Conservation (phyloP, 2,888 invertebrate genomes). For the Clusia tigrina region DNA sequence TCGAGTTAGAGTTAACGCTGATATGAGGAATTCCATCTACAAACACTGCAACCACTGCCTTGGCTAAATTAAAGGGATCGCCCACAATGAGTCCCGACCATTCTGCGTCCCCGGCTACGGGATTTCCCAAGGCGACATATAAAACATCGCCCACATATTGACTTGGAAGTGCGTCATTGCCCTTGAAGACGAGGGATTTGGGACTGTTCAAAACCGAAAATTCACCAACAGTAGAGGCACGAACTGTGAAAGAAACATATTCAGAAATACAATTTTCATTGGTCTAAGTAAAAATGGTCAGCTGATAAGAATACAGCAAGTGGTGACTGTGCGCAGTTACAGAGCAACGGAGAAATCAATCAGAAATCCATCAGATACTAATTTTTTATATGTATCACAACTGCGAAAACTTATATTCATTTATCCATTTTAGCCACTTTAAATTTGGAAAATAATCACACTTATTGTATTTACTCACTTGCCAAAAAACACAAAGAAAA, state of each 20-base stretch:
- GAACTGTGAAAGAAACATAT: constrained; percentile 40
- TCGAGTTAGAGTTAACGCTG: constrained; percentile 45
- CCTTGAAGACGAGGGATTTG: constrained; percentile 73
- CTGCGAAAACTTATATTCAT: no score
- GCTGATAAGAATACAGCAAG: constrained; percentile 32
- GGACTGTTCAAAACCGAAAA: constrained; percentile 76
- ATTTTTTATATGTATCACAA: no score
- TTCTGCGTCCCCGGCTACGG: constrained; percentile 74
- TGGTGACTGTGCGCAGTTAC: no score
- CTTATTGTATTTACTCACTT: constrained; percentile 59
- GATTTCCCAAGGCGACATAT: constrained; percentile 76
- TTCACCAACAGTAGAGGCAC: constrained; percentile 67
- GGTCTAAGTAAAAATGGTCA: constrained; percentile 1
- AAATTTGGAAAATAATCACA: no score
- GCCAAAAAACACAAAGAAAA: constrained; percentile 56
- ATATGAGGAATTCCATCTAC: constrained; percentile 73
- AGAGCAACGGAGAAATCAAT: constrained; percentile 26
- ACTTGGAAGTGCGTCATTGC: constrained; percentile 68
- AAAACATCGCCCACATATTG: constrained; percentile 76
- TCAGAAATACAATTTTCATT: not conserved
- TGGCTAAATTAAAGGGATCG: constrained; percentile 78
- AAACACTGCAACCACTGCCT: constrained; percentile 74
- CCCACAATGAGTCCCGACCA: constrained; percentile 76
- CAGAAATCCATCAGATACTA: no score
- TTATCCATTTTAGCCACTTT: no score